A percentile compares a stretch with the other conserved stretches of the same genome.
phyloP scores from a whole-genome alignment of 2,113 vertebrate species.

The Siniperca knerii region DNA sequence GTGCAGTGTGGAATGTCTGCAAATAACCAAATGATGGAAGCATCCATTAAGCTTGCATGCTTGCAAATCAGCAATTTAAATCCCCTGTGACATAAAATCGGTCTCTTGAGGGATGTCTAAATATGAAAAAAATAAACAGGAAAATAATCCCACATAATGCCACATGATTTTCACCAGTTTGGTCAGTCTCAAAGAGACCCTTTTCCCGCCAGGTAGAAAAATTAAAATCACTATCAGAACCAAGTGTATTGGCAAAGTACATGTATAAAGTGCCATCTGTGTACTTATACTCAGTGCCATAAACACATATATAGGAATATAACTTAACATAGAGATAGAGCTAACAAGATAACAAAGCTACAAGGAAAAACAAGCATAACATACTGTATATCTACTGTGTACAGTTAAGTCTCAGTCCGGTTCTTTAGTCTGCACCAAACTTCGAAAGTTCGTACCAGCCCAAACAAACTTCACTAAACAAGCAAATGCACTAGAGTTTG shows the following conservation, averaged over 20 bases:
- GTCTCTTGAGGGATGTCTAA: slow-evolving; percentile 11
- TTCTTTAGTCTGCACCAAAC: too few relatives aligned
- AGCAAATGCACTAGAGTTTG: too few relatives aligned
- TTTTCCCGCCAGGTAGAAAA: background rate
- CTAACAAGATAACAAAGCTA: background rate
- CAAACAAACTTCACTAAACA: too few relatives aligned
- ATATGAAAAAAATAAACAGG: background rate
- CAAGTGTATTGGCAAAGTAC: background rate
- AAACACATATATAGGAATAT: background rate
- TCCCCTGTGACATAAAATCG: slow-evolving; percentile 12
- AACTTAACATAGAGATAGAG: background rate
- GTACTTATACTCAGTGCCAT: background rate
- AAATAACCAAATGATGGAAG: slow-evolving; percentile 31
- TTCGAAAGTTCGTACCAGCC: too few relatives aligned
- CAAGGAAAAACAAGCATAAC: background rate
- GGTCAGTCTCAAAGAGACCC: background rate
- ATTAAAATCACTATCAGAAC: background rate
- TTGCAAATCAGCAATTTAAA: slow-evolving; percentile 10
- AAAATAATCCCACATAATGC: slow-evolving; percentile 1
- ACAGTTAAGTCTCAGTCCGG: background rate
- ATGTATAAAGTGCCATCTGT: too few relatives aligned
- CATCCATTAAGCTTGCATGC: slow-evolving; percentile 15
- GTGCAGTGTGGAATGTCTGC: slow-evolving; percentile 15
- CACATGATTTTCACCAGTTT: background rate
- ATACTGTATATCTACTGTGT: too few relatives aligned